Evolutionary conservation across 2,888 invertebrate genomes (phyloP).

Genomic region (Panopea generosa): DNA sequence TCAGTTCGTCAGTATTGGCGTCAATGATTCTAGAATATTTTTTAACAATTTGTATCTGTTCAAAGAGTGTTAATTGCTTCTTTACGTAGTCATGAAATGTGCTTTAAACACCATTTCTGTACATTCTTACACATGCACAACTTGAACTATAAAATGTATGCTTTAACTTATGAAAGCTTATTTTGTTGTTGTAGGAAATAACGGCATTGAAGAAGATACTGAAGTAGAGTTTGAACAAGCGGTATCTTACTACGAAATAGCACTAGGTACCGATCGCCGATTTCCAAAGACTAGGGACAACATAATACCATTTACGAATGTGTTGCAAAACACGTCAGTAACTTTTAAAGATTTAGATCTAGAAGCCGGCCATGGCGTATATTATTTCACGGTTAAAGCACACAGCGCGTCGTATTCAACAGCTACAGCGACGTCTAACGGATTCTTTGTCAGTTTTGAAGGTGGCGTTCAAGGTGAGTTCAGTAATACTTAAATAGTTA

Average conservation of each 20-base stretch:
- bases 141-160: too few species aligned
- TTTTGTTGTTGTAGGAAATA: constrained; percentile 50
- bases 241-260: constrained; percentile 70
- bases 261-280: constrained; percentile 71
- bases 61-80: too few species aligned
- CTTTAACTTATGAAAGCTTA: too few species aligned
- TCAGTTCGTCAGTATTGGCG: too few species aligned
- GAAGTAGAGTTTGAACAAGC: constrained; percentile 55
- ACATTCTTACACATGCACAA: too few species aligned
- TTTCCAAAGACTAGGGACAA: constrained; percentile 69
- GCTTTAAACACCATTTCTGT: too few species aligned
- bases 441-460: constrained; percentile 69
- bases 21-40: too few species aligned
- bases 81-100: too few species aligned
- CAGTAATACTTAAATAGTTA: not conserved
- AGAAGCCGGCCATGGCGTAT: constrained; percentile 54
- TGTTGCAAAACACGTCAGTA: constrained; percentile 64
- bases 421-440: constrained; percentile 70
- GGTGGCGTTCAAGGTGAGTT: constrained; percentile 60
- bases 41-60: too few species aligned
- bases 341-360: constrained; percentile 68
- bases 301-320: constrained; percentile 70
- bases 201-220: constrained; percentile 26
- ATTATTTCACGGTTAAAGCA: constrained; percentile 74
- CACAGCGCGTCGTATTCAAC: constrained; percentile 64